Evolutionary conservation across 2,888 invertebrate species (phyloP), one percentile per base, ranked within the genome.

Genomic region (Crossocerus cetratus): DNA sequence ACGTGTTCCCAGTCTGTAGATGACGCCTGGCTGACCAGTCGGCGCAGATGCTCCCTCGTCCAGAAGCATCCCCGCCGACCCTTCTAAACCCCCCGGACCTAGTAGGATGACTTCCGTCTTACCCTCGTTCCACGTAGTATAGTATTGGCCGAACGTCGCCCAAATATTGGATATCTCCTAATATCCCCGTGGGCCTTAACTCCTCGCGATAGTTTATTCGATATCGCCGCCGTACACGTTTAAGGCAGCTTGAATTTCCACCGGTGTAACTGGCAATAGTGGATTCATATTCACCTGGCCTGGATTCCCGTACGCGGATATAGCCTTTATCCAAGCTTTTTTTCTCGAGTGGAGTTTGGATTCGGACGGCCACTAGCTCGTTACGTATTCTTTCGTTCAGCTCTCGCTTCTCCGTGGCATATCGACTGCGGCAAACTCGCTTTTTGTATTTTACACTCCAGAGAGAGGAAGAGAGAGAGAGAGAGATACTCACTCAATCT

Each of bases 1-100:
- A 63, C 55, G 58, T 55, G 43, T 43, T 44, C n/a, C 44, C 61
- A 5, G 2, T 45, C 21, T 63, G 32, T 68, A 65, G 45, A 42
- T 65, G 57, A 65, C 49, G 42, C 56, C 21, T 53, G 49, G 57
- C 42, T 22, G 18, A 32, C 45, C 8, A 32, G 45, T 63, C 62
- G 43, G 57, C 56, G 54, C 45, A 42, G 32, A 55, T 4, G 53
- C 49, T 45, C 49, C 53, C 45, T 63, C 20, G 43, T 43, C 18
- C 49, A 58, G 11, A 58, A 3, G 16, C 42, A 49, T 11, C 13
- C 23, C 13, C 14, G 13, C 5, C 49, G 49, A 49, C 49, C 49
- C 49, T 49, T 49, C 49, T 49, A 16, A 49, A 49, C 49, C 49
- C 49, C 14, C 49, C 49, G 49, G 49, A 49, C 16, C 49, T 49